Evolutionary conservation across 2,888 invertebrate species (phyloP).

Genomic region (Hetaerina titia): DNA sequence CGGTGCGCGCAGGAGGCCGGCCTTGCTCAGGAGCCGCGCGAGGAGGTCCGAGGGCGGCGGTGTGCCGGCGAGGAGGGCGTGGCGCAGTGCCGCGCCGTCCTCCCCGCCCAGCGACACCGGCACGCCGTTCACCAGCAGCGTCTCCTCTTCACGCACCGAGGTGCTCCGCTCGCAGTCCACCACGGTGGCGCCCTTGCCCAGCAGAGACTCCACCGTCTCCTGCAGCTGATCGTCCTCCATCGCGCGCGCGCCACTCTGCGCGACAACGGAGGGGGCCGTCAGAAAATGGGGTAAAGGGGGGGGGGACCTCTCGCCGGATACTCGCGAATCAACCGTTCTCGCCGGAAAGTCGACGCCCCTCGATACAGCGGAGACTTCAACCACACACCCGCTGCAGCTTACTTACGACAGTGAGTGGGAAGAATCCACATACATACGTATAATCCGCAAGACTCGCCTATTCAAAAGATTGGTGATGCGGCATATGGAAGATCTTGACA

Average conservation of each 20-base stretch:
- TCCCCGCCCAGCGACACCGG: constrained; percentile 84
- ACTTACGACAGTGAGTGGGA: too few species aligned
- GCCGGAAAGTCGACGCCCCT: too few species aligned
- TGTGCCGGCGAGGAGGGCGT: constrained; percentile 82
- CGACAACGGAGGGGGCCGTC: constrained; percentile 28
- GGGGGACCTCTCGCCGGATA: background rate
- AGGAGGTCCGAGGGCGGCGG: constrained; percentile 86
- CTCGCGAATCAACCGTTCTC: too few species aligned
- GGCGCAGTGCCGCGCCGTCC: constrained; percentile 84
- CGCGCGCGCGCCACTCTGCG: constrained; percentile 10
- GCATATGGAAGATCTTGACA: too few species aligned
- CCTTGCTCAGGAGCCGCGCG: constrained; percentile 84
- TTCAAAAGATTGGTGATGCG: too few species aligned
- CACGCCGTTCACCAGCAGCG: constrained; percentile 85
- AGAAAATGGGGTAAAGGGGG: background rate
- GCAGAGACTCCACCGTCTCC: constrained; percentile 86
- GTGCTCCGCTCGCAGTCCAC: constrained; percentile 87
- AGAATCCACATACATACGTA: too few species aligned
- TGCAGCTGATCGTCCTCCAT: constrained; percentile 87
- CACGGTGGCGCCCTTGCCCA: constrained; percentile 85
- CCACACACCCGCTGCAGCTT: too few species aligned
- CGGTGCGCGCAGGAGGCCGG: constrained; percentile 82
- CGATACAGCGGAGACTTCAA: too few species aligned
- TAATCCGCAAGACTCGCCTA: too few species aligned
- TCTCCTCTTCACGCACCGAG: constrained; percentile 85